A percentile compares a stretch with the other conserved stretches of the same genome.
Conservation (phyloP, 1,140 invertebrate species). For the Trypoxylus dichotomus region DNA sequence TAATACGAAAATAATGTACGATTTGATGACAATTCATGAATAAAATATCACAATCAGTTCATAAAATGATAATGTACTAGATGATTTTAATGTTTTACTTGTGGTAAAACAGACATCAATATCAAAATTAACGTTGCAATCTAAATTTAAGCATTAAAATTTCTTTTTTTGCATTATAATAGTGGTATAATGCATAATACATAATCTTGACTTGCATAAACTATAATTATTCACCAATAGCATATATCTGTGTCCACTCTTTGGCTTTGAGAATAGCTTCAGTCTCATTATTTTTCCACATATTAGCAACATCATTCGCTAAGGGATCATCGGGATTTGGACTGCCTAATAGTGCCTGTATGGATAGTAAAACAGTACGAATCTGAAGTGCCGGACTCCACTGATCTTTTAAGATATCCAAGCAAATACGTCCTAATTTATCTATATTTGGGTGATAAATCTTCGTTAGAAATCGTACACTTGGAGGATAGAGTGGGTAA, state of each 20-base stretch:
- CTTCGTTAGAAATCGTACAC: constrained; percentile 77
- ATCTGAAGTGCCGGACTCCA: constrained; percentile 83
- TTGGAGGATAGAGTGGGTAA: constrained; percentile 78
- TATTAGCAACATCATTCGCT: constrained; percentile 72
- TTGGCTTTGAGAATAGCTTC: constrained; percentile 78
- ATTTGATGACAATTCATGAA: constrained; percentile 5
- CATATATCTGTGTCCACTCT: constrained; percentile 73
- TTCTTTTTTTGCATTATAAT: background rate
- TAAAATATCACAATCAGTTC: constrained; percentile 20
- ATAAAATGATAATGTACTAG: constrained; percentile 18
- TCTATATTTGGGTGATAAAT: constrained; percentile 85
- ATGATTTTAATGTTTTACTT: constrained; percentile 14
- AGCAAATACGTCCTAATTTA: constrained; percentile 76
- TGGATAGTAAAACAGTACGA: constrained; percentile 75
- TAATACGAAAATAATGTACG: constrained; percentile 16
- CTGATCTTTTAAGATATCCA: constrained; percentile 83
- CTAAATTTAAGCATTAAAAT: constrained; percentile 14
- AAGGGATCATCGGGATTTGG: constrained; percentile 79
- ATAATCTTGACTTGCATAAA: background rate
- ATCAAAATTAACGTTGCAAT: constrained; percentile 11
- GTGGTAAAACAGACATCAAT: constrained; percentile 2
- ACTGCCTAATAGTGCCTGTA: constrained; percentile 75
- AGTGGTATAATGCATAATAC: background rate
- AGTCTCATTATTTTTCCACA: constrained; percentile 70
- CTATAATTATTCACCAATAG: constrained; percentile 45